Conservation (phyloP, 1,140 invertebrate genomes). For the Chironomus striatipennis region DNA sequence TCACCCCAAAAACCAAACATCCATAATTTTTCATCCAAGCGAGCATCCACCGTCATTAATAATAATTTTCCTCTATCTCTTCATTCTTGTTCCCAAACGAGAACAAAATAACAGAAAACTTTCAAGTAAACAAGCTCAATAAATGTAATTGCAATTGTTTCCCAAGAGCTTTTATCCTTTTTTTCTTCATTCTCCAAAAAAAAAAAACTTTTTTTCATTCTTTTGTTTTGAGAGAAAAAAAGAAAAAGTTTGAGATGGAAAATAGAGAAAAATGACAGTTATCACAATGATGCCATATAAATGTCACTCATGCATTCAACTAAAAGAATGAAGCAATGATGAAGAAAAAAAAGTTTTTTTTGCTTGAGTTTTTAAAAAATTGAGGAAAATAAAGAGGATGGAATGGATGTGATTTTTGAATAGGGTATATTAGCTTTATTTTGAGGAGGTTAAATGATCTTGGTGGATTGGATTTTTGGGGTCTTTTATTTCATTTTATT, state of each 20-base stretch:
- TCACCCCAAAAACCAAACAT: no score
- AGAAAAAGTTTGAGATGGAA: background rate
- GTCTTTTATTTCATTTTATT: no score
- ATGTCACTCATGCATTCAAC: background rate
- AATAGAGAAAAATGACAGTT: background rate
- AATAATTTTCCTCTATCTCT: background rate
- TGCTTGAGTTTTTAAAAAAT: background rate
- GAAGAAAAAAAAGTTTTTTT: background rate
- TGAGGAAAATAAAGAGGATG: background rate
- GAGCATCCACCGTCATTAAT: background rate
- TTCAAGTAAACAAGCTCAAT: constrained; percentile 13
- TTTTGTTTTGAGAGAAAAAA: background rate
- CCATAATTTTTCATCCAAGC: no score
- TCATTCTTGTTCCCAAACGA: background rate
- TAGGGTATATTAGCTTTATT: background rate
- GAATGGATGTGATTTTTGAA: background rate
- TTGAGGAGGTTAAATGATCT: no score
- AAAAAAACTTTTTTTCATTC: background rate
- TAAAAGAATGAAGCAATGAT: background rate
- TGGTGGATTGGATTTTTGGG: no score
- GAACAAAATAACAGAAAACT: background rate
- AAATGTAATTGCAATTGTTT: constrained; percentile 14
- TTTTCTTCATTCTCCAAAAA: background rate
- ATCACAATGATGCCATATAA: background rate
- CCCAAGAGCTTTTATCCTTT: background rate